A percentile compares a stretch with the other conserved stretches of the same genome.
Conservation (phyloP, 2,888 invertebrate genomes). For the Flexamia atlantica region DNA sequence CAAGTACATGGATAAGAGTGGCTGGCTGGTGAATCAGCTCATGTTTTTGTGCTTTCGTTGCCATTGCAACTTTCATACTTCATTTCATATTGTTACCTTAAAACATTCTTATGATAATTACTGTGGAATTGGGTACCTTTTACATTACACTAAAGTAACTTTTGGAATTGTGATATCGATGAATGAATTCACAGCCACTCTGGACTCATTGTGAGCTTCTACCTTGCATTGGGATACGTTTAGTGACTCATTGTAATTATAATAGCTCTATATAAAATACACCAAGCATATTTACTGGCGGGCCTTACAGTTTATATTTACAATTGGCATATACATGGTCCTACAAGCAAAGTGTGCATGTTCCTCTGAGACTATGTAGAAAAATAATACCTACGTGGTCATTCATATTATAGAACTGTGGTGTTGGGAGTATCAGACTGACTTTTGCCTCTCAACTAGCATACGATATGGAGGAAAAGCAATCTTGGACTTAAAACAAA, state of each 20-base stretch:
- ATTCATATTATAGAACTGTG: neutral
- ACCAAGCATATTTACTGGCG: constrained; percentile 40
- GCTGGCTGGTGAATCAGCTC: neutral
- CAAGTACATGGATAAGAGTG: neutral
- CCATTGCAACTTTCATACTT: too few species aligned
- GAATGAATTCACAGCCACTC: constrained; percentile 3
- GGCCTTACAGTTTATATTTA: constrained; percentile 49
- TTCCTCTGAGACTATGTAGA: neutral
- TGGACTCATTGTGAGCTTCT: neutral
- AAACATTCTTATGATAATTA: too few species aligned
- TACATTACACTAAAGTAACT: too few species aligned
- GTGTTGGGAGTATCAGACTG: constrained; percentile 4
- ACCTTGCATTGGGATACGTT: neutral
- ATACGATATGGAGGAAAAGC: too few species aligned
- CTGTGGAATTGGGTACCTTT: neutral
- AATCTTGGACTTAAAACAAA: neutral
- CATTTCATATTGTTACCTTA: too few species aligned
- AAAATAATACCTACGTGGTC: constrained; percentile 37
- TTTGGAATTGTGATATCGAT: neutral
- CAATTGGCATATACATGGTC: constrained; percentile 42
- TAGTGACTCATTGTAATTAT: neutral
- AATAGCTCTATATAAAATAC: constrained; percentile 44
- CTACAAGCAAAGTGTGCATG: constrained; percentile 48
- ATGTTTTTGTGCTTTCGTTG: neutral
- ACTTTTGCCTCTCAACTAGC: neutral